A percentile compares a stretch with the other conserved stretches of the same genome.
Evolutionary conservation across 2,888 invertebrate species (phyloP).

Genomic region (Campoletis raptor): DNA sequence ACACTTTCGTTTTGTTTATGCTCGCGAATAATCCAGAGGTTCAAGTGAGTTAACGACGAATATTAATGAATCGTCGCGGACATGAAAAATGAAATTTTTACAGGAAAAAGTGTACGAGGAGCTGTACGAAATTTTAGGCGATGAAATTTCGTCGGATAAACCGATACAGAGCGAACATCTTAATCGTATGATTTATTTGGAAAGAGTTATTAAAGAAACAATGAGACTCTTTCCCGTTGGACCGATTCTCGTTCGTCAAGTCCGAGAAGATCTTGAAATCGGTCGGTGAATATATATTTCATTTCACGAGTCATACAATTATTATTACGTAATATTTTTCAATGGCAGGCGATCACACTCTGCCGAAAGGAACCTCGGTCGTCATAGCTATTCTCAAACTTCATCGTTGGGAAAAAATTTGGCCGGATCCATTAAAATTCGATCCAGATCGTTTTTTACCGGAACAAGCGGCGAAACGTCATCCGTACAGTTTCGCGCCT

Average conservation of each 20-base stretch:
- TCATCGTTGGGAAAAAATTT: slow-evolving; percentile 72
- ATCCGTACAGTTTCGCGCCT: slow-evolving; percentile 74
- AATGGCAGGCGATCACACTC: slow-evolving; percentile 65
- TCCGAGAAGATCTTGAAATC: slow-evolving; percentile 85
- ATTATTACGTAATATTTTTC: background rate
- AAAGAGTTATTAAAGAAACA: slow-evolving; percentile 87
- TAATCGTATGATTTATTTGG: slow-evolving; percentile 86
- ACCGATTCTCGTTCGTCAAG: slow-evolving; percentile 85
- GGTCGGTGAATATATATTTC: slow-evolving; percentile 78
- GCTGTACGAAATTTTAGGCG: slow-evolving; percentile 82
- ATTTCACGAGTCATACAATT: background rate
- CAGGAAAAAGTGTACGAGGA: slow-evolving; percentile 84
- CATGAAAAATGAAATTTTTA: background rate
- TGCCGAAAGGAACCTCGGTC: slow-evolving; percentile 73
- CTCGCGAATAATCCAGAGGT: slow-evolving; percentile 73
- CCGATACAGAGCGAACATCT: slow-evolving; percentile 86
- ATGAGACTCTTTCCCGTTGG: slow-evolving; percentile 87
- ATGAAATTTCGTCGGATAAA: slow-evolving; percentile 71
- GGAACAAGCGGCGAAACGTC: slow-evolving; percentile 73
- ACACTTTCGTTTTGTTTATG: slow-evolving; percentile 72
- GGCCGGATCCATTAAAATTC: slow-evolving; percentile 75
- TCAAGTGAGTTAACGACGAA: slow-evolving; percentile 75
- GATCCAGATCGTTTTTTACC: slow-evolving; percentile 79
- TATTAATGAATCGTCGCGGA: no score
- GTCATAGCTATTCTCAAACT: slow-evolving; percentile 70